Conservation (phyloP, 2,113 vertebrate genomes). For the Ginglymostoma cirratum region DNA sequence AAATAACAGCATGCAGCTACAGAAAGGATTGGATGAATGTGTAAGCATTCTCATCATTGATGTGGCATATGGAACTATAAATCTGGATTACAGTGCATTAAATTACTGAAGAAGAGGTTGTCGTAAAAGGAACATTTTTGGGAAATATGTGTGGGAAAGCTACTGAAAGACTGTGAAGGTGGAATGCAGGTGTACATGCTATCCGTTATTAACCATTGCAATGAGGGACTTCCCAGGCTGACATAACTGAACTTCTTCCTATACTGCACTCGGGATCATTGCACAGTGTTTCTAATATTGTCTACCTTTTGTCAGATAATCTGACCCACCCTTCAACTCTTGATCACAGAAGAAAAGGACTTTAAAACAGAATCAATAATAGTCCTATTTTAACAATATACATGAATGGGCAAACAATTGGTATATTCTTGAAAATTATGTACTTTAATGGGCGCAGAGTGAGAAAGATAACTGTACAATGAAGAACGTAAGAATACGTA, state of each 20-base stretch:
- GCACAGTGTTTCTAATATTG: background rate
- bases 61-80: no score
- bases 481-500: no score
- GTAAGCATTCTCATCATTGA: no score
- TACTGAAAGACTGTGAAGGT: background rate
- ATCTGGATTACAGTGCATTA: no score
- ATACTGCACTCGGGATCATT: background rate
- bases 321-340: background rate
- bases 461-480: no score
- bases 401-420: no score
- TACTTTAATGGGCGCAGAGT: no score
- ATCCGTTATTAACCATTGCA: background rate
- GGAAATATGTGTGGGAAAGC: background rate
- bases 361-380: no score
- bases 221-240: background rate
- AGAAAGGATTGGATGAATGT: background rate
- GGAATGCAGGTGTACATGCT: background rate
- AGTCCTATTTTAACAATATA: no score
- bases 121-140: background rate
- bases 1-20: background rate
- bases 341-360: no score
- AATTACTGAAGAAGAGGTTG: background rate
- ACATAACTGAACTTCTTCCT: background rate
- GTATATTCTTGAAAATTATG: no score
- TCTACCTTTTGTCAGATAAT: background rate